Evolutionary conservation across 2,888 invertebrate genomes (phyloP).

Genomic region (Pyrochroa serraticornis): DNA sequence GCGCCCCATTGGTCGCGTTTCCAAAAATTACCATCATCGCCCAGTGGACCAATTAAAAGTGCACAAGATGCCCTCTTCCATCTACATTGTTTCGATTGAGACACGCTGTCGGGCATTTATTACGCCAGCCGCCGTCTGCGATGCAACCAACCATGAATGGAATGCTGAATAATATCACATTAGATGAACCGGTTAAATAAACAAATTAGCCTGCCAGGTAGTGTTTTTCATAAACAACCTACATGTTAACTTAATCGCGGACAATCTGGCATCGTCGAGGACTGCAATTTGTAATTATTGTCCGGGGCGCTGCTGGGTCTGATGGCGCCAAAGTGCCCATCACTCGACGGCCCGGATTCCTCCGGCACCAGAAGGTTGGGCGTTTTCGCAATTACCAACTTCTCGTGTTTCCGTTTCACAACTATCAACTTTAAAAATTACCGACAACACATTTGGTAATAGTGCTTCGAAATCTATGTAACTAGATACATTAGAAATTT

Average conservation of each 20-base stretch:
- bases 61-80: too few relatives aligned
- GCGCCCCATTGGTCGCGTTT: slow-evolving; percentile 36
- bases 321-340: too few relatives aligned
- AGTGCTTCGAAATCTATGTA: too few relatives aligned
- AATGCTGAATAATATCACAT: slow-evolving; percentile 43
- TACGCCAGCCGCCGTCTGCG: slow-evolving; percentile 23
- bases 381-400: too few relatives aligned
- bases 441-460: too few relatives aligned
- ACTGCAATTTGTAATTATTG: slow-evolving; percentile 23
- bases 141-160: slow-evolving; percentile 42
- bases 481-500: too few relatives aligned
- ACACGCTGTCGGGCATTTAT: slow-evolving; percentile 18
- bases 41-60: too few relatives aligned
- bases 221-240: slow-evolving; percentile 29
- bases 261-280: slow-evolving; percentile 9
- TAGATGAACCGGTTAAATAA: slow-evolving; percentile 34
- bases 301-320: background rate
- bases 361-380: too few relatives aligned
- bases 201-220: slow-evolving; percentile 32
- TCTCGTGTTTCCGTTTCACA: too few relatives aligned
- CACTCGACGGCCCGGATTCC: too few relatives aligned
- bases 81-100: background rate
- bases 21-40: background rate
- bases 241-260: slow-evolving; percentile 27
- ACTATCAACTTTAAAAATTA: too few relatives aligned